Base-by-base conservation (phyloP, 2,888 invertebrate species). In the Cremastinae sp. region DNA sequence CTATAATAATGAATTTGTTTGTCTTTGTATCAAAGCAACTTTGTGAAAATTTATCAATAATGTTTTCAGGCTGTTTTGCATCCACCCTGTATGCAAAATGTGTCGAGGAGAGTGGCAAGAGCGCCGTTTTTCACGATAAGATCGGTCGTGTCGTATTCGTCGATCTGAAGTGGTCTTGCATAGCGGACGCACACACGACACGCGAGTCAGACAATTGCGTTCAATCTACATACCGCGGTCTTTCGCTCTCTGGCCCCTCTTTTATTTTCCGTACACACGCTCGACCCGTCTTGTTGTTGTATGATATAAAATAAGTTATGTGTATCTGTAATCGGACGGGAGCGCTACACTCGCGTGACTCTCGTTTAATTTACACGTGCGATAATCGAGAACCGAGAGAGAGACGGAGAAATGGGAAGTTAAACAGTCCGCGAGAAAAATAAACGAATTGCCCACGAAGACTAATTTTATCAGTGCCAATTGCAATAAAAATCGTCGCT, bases 341-440 rank as follows among this genome's bases (percentile, higher is more conserved):
- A 73, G 64, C 35, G 64, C 59, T 43, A 74, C 5, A 28, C 74
- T 70, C 35, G 76, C 76, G 76, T 77, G 76, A 77, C 76, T 77
- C 65, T 65, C 73, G 49, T 74, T 77, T 77, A 77, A 77, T 77
- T 77, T 62, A 77, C 73, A 74, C 74, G 70, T 55, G 49, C 65
- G 69, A 56, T 74, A 77, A 77, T 74, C 73, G 64, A 65, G 64
- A 39, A 69, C 72, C 45, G 71, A 51, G 49, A 43, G 55, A 55
- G 47, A 53, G 20, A 43, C 18, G 12, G 16, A 51, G 37, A 53
- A 41, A 45, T 16, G 14, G 9, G 5, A 10, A 18, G 41, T 14
- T 10, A 35, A 37, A 18, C 47, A 53, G 41, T 8, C 37, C 22
- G 28, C 37, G 49, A 22, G 22, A 39, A 58, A 37, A 47, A 56